Percentiles rank a stretch among this genome's conserved stretches.
These are phyloP conservation scores for Dendrocincla tyrannina DNA, from an alignment of 2,797 vertebrate genomes.

Conservation along the genomic window DNA sequence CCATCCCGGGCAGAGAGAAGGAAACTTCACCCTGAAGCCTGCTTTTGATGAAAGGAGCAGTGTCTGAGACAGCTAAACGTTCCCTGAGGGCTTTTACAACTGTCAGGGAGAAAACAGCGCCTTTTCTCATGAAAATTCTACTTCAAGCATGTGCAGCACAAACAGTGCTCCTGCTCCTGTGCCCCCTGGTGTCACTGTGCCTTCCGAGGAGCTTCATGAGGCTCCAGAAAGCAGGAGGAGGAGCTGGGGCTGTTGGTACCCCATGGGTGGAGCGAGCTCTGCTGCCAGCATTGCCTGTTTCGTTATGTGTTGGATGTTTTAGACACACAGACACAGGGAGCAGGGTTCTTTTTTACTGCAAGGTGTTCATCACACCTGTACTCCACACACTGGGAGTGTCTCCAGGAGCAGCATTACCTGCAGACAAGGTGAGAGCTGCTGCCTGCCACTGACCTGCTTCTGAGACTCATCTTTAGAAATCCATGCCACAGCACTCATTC, in stretches of 20 bases:
- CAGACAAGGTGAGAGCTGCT: not conserved
- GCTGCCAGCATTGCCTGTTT: not conserved
- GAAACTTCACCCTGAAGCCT: not conserved
- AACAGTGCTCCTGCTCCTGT: not conserved
- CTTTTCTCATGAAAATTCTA: not conserved
- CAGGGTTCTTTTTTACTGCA: not conserved
- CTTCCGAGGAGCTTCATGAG: not conserved
- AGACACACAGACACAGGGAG: not conserved
- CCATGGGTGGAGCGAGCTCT: not conserved
- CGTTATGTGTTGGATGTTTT: not conserved
- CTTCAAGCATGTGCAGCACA: not conserved
- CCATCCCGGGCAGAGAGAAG: not conserved
- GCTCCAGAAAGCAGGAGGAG: not conserved
- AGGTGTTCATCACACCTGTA: not conserved
- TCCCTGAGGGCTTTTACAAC: not conserved
- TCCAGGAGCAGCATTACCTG: not conserved
- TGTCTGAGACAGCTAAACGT: fast-evolving
- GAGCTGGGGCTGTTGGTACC: not conserved
- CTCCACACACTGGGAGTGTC: fast-evolving
- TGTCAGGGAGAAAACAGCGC: not conserved
- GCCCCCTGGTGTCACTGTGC: not conserved
- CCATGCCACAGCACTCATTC: not conserved
- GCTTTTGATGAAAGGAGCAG: not conserved
- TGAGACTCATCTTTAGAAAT: not conserved
- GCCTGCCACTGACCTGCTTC: slow-evolving; percentile 10